Conservation (phyloP, 1,140 invertebrate genomes). For the Brachionus plicatilis region DNA sequence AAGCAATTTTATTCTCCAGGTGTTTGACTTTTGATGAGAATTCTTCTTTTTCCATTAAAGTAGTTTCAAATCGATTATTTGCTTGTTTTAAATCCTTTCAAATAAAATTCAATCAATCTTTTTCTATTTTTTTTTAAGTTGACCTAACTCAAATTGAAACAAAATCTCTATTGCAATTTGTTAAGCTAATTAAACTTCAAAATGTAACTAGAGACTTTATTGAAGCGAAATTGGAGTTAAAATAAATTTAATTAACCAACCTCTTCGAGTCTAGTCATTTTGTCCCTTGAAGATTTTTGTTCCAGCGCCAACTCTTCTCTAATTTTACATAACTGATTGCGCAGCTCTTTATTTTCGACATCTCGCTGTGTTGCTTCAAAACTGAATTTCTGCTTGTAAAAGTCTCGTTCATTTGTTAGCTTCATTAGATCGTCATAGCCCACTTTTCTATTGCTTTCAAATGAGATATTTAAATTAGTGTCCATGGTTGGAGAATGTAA, state of each 20-base stretch:
- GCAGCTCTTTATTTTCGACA: background rate
- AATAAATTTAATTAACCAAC: background rate
- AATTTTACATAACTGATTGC: background rate
- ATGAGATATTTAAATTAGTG: background rate
- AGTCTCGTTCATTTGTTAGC: background rate
- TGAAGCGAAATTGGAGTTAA: background rate
- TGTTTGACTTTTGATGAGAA: background rate
- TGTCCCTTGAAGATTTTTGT: constrained; percentile 14
- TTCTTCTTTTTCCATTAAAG: background rate
- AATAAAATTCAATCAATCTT: background rate
- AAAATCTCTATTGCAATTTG: background rate
- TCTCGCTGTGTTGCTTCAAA: background rate
- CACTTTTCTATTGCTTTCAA: background rate
- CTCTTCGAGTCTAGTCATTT: constrained; percentile 22
- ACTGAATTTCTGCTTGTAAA: background rate
- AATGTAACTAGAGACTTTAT: background rate
- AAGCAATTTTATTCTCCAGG: background rate
- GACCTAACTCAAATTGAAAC: background rate
- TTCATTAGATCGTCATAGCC: background rate
- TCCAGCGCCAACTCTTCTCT: background rate
- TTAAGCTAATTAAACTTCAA: background rate
- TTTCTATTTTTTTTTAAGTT: background rate
- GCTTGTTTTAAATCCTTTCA: background rate
- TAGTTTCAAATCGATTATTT: background rate
- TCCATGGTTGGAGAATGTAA: background rate